Conservation (phyloP, 2,888 invertebrate species). For the Cerastis rubricosa region DNA sequence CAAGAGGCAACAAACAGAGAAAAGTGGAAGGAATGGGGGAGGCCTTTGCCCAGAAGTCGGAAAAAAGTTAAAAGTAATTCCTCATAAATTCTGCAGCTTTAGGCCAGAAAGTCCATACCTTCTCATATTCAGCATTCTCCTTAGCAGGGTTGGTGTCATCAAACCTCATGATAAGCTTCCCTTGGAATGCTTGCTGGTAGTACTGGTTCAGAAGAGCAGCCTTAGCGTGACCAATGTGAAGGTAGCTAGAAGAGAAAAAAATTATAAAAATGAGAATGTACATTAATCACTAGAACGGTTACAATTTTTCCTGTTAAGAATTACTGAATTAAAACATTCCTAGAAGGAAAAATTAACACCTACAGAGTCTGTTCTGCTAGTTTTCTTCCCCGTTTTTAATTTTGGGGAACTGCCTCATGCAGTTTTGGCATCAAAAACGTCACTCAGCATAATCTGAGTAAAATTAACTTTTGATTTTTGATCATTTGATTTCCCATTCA, state of each 20-base stretch:
- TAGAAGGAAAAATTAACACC: neutral
- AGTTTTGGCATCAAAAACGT: neutral
- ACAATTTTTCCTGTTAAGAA: neutral
- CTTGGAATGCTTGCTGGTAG: slow-evolving; percentile 97
- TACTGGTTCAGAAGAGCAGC: slow-evolving; percentile 99
- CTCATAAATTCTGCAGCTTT: too few relatives aligned
- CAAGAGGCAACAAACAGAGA: too few relatives aligned
- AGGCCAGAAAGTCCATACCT: slow-evolving; percentile 82
- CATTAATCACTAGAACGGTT: neutral
- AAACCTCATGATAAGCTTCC: slow-evolving; percentile 99
- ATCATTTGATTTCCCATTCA: neutral
- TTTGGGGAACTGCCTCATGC: neutral
- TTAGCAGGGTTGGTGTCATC: slow-evolving; percentile 99
- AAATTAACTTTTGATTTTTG: neutral
- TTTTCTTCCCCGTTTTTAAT: neutral
- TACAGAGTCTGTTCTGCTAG: neutral
- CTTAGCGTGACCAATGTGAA: slow-evolving; percentile 99
- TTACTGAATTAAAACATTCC: neutral
- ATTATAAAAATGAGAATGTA: neutral
- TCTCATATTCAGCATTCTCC: slow-evolving; percentile 98
- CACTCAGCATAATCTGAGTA: neutral
- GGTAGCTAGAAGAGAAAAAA: slow-evolving; percentile 90
- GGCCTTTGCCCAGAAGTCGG: too few relatives aligned
- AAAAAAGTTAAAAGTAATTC: too few relatives aligned
- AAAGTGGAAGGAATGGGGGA: too few relatives aligned